Percentiles rank a stretch among this genome's conserved stretches.
phyloP scores from a whole-genome alignment of 2,888 invertebrate species.

The Phaonia tiefii region DNA sequence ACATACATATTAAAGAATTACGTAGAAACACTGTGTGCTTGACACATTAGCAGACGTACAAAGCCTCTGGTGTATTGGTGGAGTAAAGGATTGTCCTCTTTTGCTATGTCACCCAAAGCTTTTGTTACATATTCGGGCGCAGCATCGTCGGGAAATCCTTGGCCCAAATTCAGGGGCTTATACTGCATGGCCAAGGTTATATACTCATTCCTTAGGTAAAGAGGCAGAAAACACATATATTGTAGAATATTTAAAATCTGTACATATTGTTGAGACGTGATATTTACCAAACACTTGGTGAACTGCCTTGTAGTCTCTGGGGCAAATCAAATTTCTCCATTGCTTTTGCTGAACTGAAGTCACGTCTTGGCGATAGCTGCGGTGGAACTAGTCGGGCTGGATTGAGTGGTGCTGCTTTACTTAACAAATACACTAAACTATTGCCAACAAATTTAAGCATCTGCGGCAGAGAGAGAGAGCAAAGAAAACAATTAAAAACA shows the following conservation, averaged over 20 bases:
- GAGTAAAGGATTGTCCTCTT: slow-evolving; percentile 86
- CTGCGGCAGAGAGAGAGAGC: slow-evolving; percentile 65
- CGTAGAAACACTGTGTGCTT: background rate
- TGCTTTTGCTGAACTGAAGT: slow-evolving; percentile 15
- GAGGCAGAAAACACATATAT: background rate
- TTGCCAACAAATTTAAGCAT: slow-evolving; percentile 71
- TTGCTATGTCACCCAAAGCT: slow-evolving; percentile 86
- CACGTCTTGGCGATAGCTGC: slow-evolving; percentile 45
- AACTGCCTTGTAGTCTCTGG: slow-evolving; percentile 78
- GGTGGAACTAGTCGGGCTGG: slow-evolving; percentile 21
- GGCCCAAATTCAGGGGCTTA: slow-evolving; percentile 95
- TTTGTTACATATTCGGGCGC: slow-evolving; percentile 91
- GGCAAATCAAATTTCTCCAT: slow-evolving; percentile 80
- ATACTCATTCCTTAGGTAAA: slow-evolving; percentile 92
- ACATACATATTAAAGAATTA: background rate
- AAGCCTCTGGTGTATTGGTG: slow-evolving; percentile 97
- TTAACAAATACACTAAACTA: slow-evolving; percentile 52
- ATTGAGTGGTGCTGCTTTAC: slow-evolving; percentile 39
- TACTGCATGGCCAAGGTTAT: slow-evolving; percentile 90
- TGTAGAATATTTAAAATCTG: slow-evolving; percentile 6
- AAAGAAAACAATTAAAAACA: slow-evolving; percentile 24
- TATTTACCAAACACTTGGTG: slow-evolving; percentile 79
- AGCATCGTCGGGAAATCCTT: slow-evolving; percentile 97
- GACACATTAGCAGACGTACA: slow-evolving; percentile 84
- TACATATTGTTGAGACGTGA: background rate